Conservation (phyloP, 2,113 vertebrate genomes). For the Rhadina sibilatrix region DNA sequence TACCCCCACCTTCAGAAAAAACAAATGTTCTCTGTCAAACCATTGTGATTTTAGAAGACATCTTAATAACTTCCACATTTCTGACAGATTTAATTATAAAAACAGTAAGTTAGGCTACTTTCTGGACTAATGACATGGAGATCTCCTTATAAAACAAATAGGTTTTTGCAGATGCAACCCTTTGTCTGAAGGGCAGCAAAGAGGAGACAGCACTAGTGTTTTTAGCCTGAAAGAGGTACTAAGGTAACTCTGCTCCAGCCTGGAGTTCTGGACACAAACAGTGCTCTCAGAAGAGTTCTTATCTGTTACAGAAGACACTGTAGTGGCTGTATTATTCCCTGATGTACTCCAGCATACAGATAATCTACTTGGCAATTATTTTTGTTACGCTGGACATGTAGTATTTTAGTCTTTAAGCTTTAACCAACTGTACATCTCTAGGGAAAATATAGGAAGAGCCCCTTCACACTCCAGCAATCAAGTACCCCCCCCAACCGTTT, state of each 20-base stretch:
- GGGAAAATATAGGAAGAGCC: neutral
- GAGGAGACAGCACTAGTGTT: neutral
- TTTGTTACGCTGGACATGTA: neutral
- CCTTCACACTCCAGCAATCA: neutral
- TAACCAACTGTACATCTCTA: neutral
- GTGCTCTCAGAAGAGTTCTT: neutral
- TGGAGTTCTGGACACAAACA: neutral
- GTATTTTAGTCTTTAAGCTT: neutral
- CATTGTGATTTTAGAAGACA: neutral
- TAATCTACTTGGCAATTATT: neutral
- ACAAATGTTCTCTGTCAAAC: neutral
- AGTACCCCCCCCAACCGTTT: neutral
- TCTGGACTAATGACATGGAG: neutral
- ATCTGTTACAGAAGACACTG: neutral
- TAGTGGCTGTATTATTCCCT: neutral
- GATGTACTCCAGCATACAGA: neutral
- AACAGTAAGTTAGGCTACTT: neutral
- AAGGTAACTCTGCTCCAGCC: neutral
- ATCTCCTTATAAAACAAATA: neutral
- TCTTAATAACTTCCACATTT: neutral
- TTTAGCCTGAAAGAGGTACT: neutral
- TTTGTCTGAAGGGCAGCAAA: neutral
- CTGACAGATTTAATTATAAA: neutral
- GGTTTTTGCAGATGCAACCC: neutral
- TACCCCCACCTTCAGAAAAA: neutral